These are phyloP conservation scores for Teleiodes luculella DNA, from an alignment of 2,888 invertebrate genomes.

Conservation along the genomic window DNA sequence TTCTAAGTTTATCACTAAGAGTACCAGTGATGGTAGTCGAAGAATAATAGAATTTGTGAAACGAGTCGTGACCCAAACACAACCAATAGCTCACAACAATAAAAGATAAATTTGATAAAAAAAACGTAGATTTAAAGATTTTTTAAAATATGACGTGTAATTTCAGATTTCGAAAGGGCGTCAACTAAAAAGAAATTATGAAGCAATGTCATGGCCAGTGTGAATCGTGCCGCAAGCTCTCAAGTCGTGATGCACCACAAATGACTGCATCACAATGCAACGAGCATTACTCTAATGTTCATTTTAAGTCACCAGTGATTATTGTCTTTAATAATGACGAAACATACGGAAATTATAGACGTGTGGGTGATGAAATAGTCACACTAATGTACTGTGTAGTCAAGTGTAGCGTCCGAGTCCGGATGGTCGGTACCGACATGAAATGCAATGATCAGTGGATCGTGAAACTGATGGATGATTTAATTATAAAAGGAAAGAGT, in stretches of 20 bases:
- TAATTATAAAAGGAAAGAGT: constrained; percentile 4
- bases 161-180: constrained; percentile 41
- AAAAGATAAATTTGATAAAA: constrained; percentile 17
- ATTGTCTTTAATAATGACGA: constrained; percentile 60
- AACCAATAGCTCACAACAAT: background rate
- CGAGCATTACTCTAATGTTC: constrained; percentile 60
- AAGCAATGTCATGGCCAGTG: constrained; percentile 68
- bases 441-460: constrained; percentile 8
- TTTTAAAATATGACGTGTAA: constrained; percentile 18
- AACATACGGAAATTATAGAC: constrained; percentile 45
- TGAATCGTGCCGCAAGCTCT: constrained; percentile 49
- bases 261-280: constrained; percentile 57
- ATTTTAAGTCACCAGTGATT: constrained; percentile 48
- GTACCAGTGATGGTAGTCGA: background rate
- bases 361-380: constrained; percentile 33
- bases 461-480: constrained; percentile 8
- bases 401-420: constrained; percentile 9
- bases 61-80: constrained; percentile 4
- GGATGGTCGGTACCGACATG: constrained; percentile 1
- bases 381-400: constrained; percentile 7
- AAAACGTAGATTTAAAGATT: constrained; percentile 13
- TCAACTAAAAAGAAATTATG: constrained; percentile 49
- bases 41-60: background rate
- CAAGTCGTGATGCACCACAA: constrained; percentile 58
- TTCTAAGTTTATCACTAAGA: too few species aligned